Conservation (phyloP, 1,140 invertebrate genomes). For the Plectus sambesii region DNA sequence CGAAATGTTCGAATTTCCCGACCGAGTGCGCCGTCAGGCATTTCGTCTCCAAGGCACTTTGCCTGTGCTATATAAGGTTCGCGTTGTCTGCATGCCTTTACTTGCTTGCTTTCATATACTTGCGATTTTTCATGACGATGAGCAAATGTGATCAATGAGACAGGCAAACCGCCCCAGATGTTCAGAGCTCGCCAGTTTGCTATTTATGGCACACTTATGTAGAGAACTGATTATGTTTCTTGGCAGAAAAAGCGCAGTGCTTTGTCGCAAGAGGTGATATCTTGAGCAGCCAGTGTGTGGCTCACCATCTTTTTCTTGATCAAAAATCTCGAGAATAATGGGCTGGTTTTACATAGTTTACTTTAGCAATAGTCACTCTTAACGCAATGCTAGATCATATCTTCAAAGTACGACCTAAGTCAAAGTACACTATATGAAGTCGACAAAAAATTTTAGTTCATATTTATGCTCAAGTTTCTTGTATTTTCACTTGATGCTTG, state of each 20-base stretch:
- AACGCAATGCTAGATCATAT: too few species aligned
- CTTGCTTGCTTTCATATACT: conserved; percentile 23
- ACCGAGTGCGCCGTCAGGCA: conserved; percentile 18
- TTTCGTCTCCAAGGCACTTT: conserved; percentile 34
- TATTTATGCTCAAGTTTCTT: not conserved
- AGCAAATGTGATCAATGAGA: too few species aligned
- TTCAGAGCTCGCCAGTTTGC: not conserved
- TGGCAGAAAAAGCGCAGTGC: too few species aligned
- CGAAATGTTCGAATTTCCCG: conserved; percentile 52
- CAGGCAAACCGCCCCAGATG: conserved; percentile 2
- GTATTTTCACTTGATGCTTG: not conserved
- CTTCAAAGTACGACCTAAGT: too few species aligned
- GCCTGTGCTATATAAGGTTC: conserved; percentile 41
- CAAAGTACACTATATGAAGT: too few species aligned
- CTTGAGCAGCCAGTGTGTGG: too few species aligned
- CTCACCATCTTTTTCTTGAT: too few species aligned
- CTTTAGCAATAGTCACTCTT: too few species aligned
- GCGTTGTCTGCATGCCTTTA: conserved; percentile 2
- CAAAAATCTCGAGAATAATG: too few species aligned
- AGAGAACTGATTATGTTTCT: conserved; percentile 6
- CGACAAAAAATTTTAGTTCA: conserved; percentile 6
- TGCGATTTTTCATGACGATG: too few species aligned
- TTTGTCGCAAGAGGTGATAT: too few species aligned
- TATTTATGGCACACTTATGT: not conserved
- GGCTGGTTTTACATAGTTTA: too few species aligned